Evolutionary conservation across 1,140 invertebrate species (phyloP).

Genomic region (Drosophila truncata): DNA sequence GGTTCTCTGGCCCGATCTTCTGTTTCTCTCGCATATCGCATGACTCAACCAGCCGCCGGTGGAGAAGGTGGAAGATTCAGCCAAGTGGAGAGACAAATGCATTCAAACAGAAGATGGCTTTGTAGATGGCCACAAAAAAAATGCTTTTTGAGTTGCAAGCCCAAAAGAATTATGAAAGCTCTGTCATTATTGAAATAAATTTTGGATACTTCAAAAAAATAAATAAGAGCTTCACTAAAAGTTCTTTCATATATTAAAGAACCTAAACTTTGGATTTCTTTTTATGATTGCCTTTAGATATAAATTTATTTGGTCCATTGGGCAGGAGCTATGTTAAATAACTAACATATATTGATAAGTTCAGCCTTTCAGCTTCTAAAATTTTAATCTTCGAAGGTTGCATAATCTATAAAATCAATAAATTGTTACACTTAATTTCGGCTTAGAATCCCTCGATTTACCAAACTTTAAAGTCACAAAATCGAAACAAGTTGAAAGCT

Average conservation of each 20-base stretch:
- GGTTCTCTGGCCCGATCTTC: constrained; percentile 63
- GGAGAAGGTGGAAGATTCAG: constrained; percentile 12
- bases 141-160: neutral
- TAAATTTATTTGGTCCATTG: neutral
- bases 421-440: neutral
- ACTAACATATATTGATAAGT: no score
- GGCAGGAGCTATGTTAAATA: neutral
- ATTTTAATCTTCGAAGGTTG: neutral
- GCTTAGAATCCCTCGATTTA: constrained; percentile 10
- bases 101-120: constrained; percentile 37
- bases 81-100: constrained; percentile 32
- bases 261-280: neutral
- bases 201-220: neutral
- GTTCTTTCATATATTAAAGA: neutral
- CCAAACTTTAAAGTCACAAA: neutral
- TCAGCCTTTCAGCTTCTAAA: neutral
- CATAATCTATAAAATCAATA: neutral
- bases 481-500: constrained; percentile 46
- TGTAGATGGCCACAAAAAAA: neutral
- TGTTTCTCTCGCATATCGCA: constrained; percentile 43
- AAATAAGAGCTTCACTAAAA: neutral
- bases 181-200: constrained; percentile 1
- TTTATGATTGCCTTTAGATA: neutral
- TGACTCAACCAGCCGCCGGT: constrained; percentile 69
- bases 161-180: neutral